Conservation (phyloP, 2,113 vertebrate genomes). For the Glaucidium brasilianum region DNA sequence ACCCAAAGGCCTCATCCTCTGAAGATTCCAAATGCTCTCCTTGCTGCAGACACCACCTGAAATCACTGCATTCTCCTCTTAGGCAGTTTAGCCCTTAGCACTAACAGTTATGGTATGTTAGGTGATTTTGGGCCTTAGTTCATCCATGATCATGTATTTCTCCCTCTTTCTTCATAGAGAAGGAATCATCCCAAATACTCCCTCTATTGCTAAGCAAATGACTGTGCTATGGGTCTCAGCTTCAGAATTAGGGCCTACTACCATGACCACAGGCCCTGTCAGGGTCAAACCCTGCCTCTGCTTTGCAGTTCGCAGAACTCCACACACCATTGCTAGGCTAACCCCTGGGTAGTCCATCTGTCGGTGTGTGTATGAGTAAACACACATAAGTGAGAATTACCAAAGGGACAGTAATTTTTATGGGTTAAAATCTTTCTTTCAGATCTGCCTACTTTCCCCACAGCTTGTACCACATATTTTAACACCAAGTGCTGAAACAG, state of each 20-base stretch:
- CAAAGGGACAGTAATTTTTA: neutral
- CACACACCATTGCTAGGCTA: neutral
- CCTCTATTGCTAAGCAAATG: neutral
- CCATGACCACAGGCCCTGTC: neutral
- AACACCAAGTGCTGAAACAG: neutral
- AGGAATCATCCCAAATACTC: neutral
- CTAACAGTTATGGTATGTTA: accelerated
- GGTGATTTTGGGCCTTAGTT: neutral
- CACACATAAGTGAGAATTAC: neutral
- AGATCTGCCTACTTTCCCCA: neutral
- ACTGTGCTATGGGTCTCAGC: neutral
- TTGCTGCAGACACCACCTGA: neutral
- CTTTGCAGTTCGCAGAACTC: neutral
- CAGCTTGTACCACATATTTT: neutral
- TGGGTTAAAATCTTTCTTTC: neutral
- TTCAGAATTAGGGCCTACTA: neutral
- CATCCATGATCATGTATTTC: neutral
- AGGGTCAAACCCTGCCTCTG: neutral
- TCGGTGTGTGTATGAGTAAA: neutral
- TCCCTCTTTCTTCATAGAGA: neutral
- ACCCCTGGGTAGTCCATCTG: neutral
- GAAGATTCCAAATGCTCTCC: neutral
- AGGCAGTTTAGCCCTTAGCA: neutral
- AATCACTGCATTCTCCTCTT: neutral
- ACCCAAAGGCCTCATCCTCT: neutral